Percentiles rank a stretch among this genome's conserved stretches.
These are phyloP conservation scores for Balearica regulorum DNA, from an alignment of 2,797 vertebrate genomes.

Conservation along the genomic window DNA sequence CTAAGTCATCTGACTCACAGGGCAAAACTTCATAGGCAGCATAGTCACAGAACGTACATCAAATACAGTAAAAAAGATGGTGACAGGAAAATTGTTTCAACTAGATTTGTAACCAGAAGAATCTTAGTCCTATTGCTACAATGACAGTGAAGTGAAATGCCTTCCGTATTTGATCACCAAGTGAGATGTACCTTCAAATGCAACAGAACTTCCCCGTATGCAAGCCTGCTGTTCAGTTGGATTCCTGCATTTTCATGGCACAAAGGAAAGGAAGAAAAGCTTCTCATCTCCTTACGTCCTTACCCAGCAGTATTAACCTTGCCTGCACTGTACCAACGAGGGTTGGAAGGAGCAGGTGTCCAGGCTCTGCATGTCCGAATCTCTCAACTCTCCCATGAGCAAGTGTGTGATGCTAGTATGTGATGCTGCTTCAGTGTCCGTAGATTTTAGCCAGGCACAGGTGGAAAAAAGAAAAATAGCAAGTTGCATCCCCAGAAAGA, in stretches of 20 bases:
- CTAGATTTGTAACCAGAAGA: not conserved
- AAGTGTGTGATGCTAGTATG: not conserved
- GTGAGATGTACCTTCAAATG: not conserved
- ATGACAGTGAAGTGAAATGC: not conserved
- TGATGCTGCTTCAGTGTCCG: not conserved
- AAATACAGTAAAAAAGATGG: conserved; percentile 33
- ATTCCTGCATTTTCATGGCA: not conserved
- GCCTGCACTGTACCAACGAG: not conserved
- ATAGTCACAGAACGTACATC: conserved; percentile 25
- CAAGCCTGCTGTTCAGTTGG: not conserved
- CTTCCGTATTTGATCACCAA: not conserved
- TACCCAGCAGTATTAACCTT: not conserved
- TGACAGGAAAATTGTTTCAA: not conserved
- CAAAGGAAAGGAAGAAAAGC: not conserved
- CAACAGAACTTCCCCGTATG: not conserved
- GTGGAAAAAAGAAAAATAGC: not conserved
- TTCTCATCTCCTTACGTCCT: not conserved
- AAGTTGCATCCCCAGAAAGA: not conserved
- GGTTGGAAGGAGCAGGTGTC: not conserved
- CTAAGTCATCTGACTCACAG: not conserved
- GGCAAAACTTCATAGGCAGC: conserved; percentile 24
- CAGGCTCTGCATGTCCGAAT: not conserved
- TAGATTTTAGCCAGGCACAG: not conserved
- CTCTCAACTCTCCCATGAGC: not conserved
- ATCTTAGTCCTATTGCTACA: not conserved